Base-by-base conservation (phyloP, 2,888 invertebrate genomes). In the Apotomis turbidana region DNA sequence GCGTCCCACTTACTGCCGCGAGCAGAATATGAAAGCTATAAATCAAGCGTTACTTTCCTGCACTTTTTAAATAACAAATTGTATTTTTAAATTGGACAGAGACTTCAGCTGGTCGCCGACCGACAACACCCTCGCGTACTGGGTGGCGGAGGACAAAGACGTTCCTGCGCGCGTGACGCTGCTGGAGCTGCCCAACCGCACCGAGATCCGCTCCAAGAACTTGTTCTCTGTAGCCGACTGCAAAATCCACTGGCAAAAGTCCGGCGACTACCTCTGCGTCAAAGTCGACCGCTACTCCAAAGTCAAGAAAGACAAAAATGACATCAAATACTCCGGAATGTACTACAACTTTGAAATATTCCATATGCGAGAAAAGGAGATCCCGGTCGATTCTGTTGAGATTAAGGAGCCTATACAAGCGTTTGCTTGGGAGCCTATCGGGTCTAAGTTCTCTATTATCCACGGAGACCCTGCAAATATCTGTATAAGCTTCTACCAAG, bases 71-170 rank as follows among this genome's bases (percentile, higher is more conserved):
- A 1, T 54, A 15, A 38, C 41, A 13, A 27, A 27, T 0, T 15
- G 3, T n/a, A 9, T 27, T 58, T 70, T 68, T 52, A 64, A 64
- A 60, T 41, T 71, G 79, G 74, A 76, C 89, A 95, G 97, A 77
- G 98, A 99, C 83, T 99, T 99, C 91, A 97, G 97, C 79, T 99
- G 99, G 99, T 99, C 99, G 0, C 99, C 99, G 0, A 97, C 98
- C 0, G 98, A 99, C 86, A 99, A 99, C 85, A 95, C 97, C 51
- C 95, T 99, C 61, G 99, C 99, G 0, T 99, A 99, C 89, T 99
- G 99, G 99, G 98, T 99, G 4, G 98, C 99, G 0, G 99, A 99
- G 91, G 97, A 98, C 84, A 98, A 99, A 84, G 97, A 98, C 85
- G 98, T 98, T 0, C 99, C 99, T 9, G 99, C 99, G 0, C 95